Evolutionary conservation across 2,113 vertebrate species (phyloP), one percentile per base, ranked within the genome.

Genomic region (Cheilinus undulatus): DNA sequence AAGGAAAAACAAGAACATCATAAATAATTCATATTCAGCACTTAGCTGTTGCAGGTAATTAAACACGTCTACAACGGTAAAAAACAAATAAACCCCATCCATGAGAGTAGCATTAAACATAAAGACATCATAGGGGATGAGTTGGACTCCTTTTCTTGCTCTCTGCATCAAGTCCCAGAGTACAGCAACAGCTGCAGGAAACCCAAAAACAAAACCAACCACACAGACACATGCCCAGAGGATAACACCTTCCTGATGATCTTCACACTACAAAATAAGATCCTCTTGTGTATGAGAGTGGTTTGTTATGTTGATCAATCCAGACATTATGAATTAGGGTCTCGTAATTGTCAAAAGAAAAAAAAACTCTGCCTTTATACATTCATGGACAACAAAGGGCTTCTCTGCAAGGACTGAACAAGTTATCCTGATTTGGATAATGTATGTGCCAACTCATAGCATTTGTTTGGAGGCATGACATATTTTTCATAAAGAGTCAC

Each of bases 21-120:
- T 0, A 20, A 36, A 10, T 2, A 0, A 0, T 9, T 17, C 0
- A 8, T 12, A 23, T 51, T 1, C 17, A 8, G 1, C 0, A 7
- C 7, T 15, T 7, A 0, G 0, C 3, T 3, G 0, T 0, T 9
- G 2, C 0, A 8, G 1, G 3, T 9, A 2, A 17, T 23, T 15
- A 11, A 3, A 23, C 6, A 56, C 0, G 12, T 32, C 3, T 27
- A 9, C 17, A 1, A 20, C 11, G 26, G 53, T 6, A 42, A 15
- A 20, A 1, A 53, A 0, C 7, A 43, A 48, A 52, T 19, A 57
- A 26, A 70, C 2, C 1, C 7, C 20, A 13, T 85, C 73, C 54
- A 85, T 67, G 36, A 67, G 0, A 13, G 19, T 36, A 11, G 74
- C 17, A 59, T 77, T 81, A 20, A 66, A 46, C 17, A 49, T 32